Evolutionary conservation across 2,113 vertebrate genomes (phyloP).

Genomic region (Tichodroma muraria): DNA sequence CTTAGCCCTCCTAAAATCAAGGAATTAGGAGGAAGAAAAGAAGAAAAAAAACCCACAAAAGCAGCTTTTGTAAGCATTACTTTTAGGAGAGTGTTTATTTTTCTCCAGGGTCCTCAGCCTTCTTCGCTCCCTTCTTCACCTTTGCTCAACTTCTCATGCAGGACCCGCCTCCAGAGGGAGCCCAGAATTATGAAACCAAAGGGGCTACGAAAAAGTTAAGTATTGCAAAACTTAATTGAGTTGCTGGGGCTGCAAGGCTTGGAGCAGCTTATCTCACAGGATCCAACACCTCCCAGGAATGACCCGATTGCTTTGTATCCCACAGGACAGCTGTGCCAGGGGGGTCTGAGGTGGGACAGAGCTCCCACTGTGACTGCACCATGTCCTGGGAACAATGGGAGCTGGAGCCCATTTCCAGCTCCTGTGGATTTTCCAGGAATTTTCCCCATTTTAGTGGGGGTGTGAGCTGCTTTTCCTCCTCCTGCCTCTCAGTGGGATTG

Average conservation of each 20-base stretch:
- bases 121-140: not conserved
- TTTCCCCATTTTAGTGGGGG: not conserved
- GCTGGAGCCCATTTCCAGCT: accelerated
- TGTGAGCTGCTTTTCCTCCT: not conserved
- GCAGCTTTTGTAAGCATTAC: not conserved
- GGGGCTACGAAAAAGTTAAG: not conserved
- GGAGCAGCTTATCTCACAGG: not conserved
- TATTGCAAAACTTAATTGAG: not conserved
- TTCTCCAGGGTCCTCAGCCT: not conserved
- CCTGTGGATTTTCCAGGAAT: not conserved
- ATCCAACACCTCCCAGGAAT: not conserved
- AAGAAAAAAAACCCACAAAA: not conserved
- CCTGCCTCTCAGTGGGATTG: not conserved
- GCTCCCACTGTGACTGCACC: not conserved
- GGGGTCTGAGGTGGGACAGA: not conserved
- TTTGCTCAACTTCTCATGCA: not conserved
- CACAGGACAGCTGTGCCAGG: accelerated
- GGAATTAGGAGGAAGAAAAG: not conserved
- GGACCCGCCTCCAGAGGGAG: accelerated
- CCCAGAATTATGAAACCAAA: accelerated
- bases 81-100: not conserved
- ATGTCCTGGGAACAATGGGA: not conserved
- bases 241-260: not conserved
- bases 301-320: accelerated
- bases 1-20: not conserved